Evolutionary conservation across 2,888 invertebrate species (phyloP).

Genomic region (Eristalinus sepulchralis): DNA sequence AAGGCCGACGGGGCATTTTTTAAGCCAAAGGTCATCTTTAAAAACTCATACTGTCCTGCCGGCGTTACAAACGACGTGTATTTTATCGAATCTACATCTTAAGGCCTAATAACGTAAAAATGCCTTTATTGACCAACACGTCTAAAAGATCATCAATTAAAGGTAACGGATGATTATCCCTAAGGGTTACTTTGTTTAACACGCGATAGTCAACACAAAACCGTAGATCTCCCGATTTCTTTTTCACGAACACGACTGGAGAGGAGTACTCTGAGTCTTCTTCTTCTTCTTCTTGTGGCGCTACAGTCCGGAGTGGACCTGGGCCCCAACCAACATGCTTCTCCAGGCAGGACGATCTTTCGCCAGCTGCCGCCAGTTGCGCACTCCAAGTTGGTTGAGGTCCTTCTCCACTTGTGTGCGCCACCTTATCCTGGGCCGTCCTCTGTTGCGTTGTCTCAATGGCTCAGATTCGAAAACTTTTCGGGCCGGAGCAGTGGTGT

Average conservation of each 20-base stretch:
- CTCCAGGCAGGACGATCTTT: too few relatives aligned
- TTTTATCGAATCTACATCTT: not conserved
- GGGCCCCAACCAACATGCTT: too few relatives aligned
- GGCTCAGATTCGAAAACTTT: too few relatives aligned
- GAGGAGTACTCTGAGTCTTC: slow-evolving; percentile 56
- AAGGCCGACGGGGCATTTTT: slow-evolving; percentile 36
- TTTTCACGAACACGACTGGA: slow-evolving; percentile 42
- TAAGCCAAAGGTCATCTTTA: slow-evolving; percentile 37
- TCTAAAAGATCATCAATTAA: slow-evolving; percentile 53
- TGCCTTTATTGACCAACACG: slow-evolving; percentile 25
- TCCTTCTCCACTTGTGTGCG: too few relatives aligned
- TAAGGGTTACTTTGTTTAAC: slow-evolving; percentile 53
- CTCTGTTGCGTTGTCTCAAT: too few relatives aligned
- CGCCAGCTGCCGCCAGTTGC: too few relatives aligned
- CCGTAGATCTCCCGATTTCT: slow-evolving; percentile 49
- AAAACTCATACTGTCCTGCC: slow-evolving; percentile 56
- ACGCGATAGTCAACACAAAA: slow-evolving; percentile 50
- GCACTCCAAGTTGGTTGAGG: too few relatives aligned
- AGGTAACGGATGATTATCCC: slow-evolving; percentile 52
- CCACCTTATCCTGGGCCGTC: too few relatives aligned
- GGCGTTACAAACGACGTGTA: slow-evolving; percentile 42
- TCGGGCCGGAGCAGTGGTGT: too few relatives aligned
- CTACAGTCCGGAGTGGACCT: too few relatives aligned
- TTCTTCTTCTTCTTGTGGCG: too few relatives aligned
- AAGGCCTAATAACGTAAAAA: slow-evolving; percentile 28